phyloP scores from a whole-genome alignment of 2,888 invertebrate genomes.

The Pseudoips prasinana region DNA sequence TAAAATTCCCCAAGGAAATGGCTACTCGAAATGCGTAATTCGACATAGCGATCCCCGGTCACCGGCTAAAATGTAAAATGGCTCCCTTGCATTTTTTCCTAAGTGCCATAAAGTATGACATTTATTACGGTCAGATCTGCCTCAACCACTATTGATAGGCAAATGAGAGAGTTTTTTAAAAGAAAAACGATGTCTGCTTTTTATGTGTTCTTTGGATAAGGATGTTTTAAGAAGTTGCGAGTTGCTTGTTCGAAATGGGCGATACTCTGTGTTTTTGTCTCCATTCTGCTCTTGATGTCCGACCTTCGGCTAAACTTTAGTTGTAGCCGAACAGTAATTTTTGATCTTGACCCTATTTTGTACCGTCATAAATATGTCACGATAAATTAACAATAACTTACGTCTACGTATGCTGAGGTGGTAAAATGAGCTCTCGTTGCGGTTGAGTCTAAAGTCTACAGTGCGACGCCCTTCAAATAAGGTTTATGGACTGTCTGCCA shows the following conservation, averaged over 20 bases:
- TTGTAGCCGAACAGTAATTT: constrained; percentile 10
- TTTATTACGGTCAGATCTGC: constrained; percentile 82
- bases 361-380: constrained; percentile 1
- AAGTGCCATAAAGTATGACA: constrained; percentile 81
- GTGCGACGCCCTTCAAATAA: too few relatives aligned
- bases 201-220: constrained; percentile 79
- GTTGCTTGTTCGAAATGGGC: constrained; percentile 56
- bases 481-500: too few relatives aligned
- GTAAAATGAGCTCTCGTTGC: too few relatives aligned
- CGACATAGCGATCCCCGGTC: constrained; percentile 74
- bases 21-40: constrained; percentile 74
- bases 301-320: constrained; percentile 22
- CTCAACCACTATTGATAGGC: constrained; percentile 82
- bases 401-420: too few relatives aligned
- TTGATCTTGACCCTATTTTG: constrained; percentile 17
- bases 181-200: constrained; percentile 82
- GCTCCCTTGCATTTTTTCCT: constrained; percentile 81
- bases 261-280: constrained; percentile 45
- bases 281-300: constrained; percentile 30
- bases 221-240: constrained; percentile 69
- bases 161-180: constrained; percentile 82
- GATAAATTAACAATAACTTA: too few relatives aligned
- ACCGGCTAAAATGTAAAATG: constrained; percentile 78
- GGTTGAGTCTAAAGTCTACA: too few relatives aligned
- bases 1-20: constrained; percentile 70